These are phyloP conservation scores for Suillia variegata DNA, from an alignment of 2,888 invertebrate species.

Conservation along the genomic window DNA sequence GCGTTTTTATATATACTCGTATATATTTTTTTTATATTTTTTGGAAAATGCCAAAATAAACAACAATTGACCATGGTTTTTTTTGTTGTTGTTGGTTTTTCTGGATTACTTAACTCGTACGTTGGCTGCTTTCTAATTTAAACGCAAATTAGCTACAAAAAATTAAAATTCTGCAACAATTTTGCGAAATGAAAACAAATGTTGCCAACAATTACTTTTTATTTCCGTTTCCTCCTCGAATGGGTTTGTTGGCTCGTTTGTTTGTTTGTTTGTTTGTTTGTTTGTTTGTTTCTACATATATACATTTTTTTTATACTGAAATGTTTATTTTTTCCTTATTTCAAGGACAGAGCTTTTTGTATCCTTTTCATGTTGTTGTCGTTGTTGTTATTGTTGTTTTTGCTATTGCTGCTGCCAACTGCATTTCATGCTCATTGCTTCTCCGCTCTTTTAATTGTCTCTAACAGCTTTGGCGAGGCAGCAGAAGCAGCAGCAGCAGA, in stretches of 20 bases:
- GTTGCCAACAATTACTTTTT: slow-evolving; percentile 1
- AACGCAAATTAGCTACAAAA: not conserved
- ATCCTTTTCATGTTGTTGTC: not conserved
- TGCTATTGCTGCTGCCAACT: not conserved
- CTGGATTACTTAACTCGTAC: not conserved
- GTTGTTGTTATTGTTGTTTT: not conserved
- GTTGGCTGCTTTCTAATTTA: not conserved
- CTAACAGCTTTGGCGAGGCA: slow-evolving; percentile 2
- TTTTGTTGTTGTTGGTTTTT: not conserved
- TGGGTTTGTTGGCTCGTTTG: not conserved
- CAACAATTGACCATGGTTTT: not conserved
- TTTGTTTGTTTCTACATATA: too few species aligned
- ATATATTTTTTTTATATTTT: not conserved
- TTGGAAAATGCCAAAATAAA: not conserved
- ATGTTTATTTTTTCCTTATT: not conserved
- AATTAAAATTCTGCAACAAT: slow-evolving; percentile 1
- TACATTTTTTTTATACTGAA: too few species aligned
- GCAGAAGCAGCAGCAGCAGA: too few species aligned
- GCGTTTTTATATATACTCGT: too few species aligned
- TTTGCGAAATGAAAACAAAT: not conserved
- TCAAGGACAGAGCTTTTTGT: not conserved
- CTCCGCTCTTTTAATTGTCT: not conserved
- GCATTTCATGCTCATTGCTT: not conserved
- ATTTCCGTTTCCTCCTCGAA: not conserved
- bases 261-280: not conserved